Percentiles rank a stretch among this genome's conserved stretches.
Evolutionary conservation across 2,888 invertebrate species (phyloP).

Genomic region (Phania funesta): DNA sequence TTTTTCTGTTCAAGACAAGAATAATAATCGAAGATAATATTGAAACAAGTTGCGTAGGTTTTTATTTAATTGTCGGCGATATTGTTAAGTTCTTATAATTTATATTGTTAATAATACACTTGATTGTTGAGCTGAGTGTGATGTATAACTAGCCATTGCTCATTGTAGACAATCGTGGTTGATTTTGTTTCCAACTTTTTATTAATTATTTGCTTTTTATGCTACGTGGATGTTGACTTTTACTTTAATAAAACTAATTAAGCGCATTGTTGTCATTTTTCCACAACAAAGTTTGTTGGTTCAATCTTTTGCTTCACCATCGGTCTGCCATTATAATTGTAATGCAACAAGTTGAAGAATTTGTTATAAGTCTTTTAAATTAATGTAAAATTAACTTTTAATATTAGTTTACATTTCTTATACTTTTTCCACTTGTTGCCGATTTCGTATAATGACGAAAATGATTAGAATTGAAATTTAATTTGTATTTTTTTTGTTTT

Average conservation of each 20-base stretch:
- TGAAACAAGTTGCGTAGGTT: conserved; percentile 69
- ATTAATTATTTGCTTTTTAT: conserved; percentile 60
- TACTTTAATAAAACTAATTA: conserved; percentile 67
- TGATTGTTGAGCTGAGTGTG: conserved; percentile 48
- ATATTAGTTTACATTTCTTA: too few species aligned
- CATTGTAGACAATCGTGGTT: conserved; percentile 49
- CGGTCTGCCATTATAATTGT: not conserved
- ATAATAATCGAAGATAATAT: conserved; percentile 28
- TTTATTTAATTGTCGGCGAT: conserved; percentile 70
- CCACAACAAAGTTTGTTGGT: not conserved
- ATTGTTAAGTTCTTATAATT: conserved; percentile 63
- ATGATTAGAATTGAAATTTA: too few species aligned
- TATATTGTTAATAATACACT: conserved; percentile 65
- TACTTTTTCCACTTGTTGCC: too few species aligned
- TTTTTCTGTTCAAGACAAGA: not conserved
- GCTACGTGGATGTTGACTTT: conserved; percentile 25
- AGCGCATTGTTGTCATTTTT: conserved; percentile 58
- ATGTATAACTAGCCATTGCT: conserved; percentile 11
- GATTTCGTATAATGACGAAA: too few species aligned
- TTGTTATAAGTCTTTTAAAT: too few species aligned
- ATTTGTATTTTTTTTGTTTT: too few species aligned
- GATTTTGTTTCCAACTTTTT: conserved; percentile 12
- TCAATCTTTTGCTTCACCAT: conserved; percentile 16
- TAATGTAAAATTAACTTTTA: too few species aligned
- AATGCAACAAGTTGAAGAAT: too few species aligned